Evolutionary conservation across 92 coral and sea anemone genomes (phyloP), one percentile per base, ranked within the genome.

Genomic region (Metridium senile): DNA sequence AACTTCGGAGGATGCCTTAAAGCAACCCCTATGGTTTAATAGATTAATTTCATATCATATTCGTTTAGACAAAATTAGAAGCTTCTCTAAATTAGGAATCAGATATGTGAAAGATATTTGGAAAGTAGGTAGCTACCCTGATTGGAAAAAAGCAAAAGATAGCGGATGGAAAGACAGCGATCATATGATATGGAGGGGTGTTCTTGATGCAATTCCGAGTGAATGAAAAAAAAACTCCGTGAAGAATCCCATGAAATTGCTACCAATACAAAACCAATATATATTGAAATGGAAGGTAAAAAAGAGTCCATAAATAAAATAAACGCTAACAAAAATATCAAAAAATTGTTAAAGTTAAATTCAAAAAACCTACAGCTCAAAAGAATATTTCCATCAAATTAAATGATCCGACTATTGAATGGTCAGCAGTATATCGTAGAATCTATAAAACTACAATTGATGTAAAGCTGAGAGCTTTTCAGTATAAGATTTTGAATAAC

Each of bases 401-500:
- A 29, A 11, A 43, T 22, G 35, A 28, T 65, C 45, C 32, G 70
- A 43, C 32, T 43, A 65, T 65, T 65, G 70, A 65, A 20, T 29
- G 70, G 68, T 11, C 32, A 62, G 13, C 33, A 10, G 32, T 62
- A 13, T 62, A 62, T 62, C 68, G 33, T 62, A 62, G 68, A 62
- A 32, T 62, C 19, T 62, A 62, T 62, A 62, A 32, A 26, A 23
- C 32, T 23, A 62, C 68, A 62, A 62, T 23, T 62, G 32, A 32
- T 62, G 18, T 62, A 23, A 62, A 32, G 32, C 68, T 62, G 32
- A 62, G 68, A 62, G 68, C 27, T 23, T 62, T 62, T 62, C 68
- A 62, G 32, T 62, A 62, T 23, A 62, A 62, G 68, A 62, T 62
- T 23, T 62, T 62, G 32, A 62, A 62, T 62, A 62, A 65, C 31